A percentile compares a stretch with the other conserved stretches of the same genome.
These are phyloP conservation scores for Astropecten irregularis DNA, from an alignment of 53 echinoderm and acorn worm species.

Conservation along the genomic window DNA sequence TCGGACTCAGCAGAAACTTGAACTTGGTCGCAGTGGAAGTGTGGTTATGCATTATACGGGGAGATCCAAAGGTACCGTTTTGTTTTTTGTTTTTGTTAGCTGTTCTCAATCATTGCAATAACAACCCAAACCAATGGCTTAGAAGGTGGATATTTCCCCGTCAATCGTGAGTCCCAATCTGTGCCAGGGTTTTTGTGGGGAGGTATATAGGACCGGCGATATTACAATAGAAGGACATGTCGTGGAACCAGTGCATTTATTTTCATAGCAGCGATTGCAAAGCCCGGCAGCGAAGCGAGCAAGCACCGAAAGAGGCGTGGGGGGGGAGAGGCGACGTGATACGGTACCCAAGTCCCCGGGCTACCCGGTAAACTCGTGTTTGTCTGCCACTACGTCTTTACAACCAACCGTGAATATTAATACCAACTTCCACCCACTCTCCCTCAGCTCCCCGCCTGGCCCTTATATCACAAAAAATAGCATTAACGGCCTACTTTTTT, in stretches of 20 bases:
- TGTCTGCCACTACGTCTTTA: background rate
- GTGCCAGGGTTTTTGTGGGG: constrained; percentile 9
- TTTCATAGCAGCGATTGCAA: constrained; percentile 9
- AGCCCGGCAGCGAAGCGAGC: background rate
- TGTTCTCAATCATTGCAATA: no score
- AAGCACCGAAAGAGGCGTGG: constrained; percentile 3
- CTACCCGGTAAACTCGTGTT: background rate
- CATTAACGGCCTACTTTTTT: constrained; percentile 30
- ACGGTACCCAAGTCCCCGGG: constrained; percentile 13
- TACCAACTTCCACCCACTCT: no score
- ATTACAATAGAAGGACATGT: constrained; percentile 4
- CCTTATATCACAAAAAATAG: constrained; percentile 5
- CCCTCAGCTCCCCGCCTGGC: background rate
- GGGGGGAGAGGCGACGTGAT: constrained; percentile 35
- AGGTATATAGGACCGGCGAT: no score
- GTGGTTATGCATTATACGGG: no score
- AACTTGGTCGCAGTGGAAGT: no score
- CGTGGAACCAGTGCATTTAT: constrained; percentile 31
- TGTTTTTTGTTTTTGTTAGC: no score
- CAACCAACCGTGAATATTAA: no score
- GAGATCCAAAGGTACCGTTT: no score
- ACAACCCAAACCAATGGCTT: no score
- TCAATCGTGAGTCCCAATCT: constrained; percentile 19
- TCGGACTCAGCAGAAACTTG: no score
- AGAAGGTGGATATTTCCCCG: no score